Base-by-base conservation (phyloP, 2,888 invertebrate species). In the Ectropis crepuscularia region DNA sequence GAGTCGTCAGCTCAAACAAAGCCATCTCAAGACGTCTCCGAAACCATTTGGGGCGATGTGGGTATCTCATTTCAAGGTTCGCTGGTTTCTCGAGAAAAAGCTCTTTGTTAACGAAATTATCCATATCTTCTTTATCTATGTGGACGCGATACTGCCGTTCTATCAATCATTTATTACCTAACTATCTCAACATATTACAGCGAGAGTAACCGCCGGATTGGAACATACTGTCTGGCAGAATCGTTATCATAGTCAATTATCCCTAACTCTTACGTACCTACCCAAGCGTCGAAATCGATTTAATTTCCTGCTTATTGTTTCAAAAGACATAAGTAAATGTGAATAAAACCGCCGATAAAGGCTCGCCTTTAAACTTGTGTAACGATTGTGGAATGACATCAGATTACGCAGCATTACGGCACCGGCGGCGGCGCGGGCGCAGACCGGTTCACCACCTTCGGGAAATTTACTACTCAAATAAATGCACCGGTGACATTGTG, bases 361-460 rank as follows among this genome's bases (percentile, higher is more conserved):
- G 47, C 11, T 10, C 10, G 37, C 39, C 36, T 53, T 49, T 37
- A 10, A 45, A n/a, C 42, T 53, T 28, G 6, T 42, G 43, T 39
- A 53, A 42, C 46, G 43, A 53, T 41, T 39, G 53, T 53, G 6
- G 57, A 42, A 65, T 63, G 63, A 64, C 63, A 63, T 63, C 70
- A 60, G 54, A 61, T 63, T 63, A 53, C 59, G 54, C 53, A 73
- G 72, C 76, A 75, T 80, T 78, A 80, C 75, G 61, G 68, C 61
- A 67, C 61, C 67, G 57, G 78, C 78, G 76, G 68, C 16, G 16
- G 76, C 78, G 69, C 72, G 70, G 74, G 67, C 49, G 65, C 51
- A 65, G 74, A 80, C 80, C 78, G 80, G 78, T 78, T 65, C 63
- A 59, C 60, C 48, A 48, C 53, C 42, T 50, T 28, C 16, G 16